These are phyloP conservation scores for Marmota flaviventris DNA, from an alignment of 2,113 vertebrate species.

Conservation along the genomic window DNA sequence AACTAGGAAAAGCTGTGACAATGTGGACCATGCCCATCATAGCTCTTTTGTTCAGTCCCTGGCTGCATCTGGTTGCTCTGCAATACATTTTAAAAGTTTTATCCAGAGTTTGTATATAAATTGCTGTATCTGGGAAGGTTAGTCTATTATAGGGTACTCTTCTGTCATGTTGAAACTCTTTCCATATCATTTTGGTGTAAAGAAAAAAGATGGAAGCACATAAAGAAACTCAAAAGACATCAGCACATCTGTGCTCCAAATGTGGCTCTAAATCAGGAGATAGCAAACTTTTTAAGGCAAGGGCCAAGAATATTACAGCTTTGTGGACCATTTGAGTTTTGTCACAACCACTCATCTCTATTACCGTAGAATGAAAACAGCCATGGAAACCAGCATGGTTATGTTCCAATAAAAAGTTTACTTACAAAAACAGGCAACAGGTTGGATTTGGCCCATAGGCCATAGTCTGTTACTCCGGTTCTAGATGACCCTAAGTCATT, in stretches of 20 bases:
- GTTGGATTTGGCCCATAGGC: not conserved
- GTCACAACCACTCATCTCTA: not conserved
- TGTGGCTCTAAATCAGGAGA: not conserved
- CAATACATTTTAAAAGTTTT: not conserved
- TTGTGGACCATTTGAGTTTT: not conserved
- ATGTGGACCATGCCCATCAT: fast-evolving
- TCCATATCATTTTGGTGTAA: not conserved
- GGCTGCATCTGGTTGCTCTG: not conserved
- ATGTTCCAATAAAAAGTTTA: not conserved
- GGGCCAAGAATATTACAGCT: not conserved
- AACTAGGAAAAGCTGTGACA: not conserved
- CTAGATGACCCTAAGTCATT: not conserved
- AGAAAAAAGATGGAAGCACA: not conserved
- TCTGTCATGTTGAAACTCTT: not conserved
- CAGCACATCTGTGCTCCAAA: not conserved
- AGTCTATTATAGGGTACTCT: not conserved
- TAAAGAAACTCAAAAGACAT: not conserved
- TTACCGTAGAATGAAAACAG: not conserved
- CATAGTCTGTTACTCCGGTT: not conserved
- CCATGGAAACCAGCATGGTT: not conserved
- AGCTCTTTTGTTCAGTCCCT: not conserved
- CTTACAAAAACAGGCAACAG: not conserved
- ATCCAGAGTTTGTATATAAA: not conserved
- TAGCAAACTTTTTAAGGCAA: not conserved
- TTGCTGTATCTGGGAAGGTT: not conserved